A percentile compares a stretch with the other conserved stretches of the same genome.
phyloP scores from a whole-genome alignment of 2,888 invertebrate genomes.

The Exephanes ischioxanthus region DNA sequence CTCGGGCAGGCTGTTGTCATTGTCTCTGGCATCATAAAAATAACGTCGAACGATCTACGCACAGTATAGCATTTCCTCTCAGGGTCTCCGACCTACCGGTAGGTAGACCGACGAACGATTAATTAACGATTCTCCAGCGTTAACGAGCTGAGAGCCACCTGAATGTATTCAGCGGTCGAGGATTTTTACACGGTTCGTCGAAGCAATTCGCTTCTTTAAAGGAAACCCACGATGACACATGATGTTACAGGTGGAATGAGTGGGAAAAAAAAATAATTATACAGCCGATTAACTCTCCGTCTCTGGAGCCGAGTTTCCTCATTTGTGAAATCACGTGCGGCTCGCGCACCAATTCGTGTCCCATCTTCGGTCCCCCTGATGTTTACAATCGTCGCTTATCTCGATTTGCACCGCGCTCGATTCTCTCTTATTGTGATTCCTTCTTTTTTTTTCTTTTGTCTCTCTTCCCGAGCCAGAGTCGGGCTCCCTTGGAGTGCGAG shows the following conservation, averaged over 20 bases:
- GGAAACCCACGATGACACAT: neutral
- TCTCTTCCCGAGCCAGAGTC: neutral
- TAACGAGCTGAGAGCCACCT: neutral
- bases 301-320: neutral
- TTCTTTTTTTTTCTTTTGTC: neutral
- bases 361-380: neutral
- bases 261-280: neutral
- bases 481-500: neutral
- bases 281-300: neutral
- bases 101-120: neutral
- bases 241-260: neutral
- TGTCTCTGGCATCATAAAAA: neutral
- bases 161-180: neutral
- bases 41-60: neutral
- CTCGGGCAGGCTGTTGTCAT: no score
- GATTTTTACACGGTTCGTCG: neutral
- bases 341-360: neutral
- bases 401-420: conserved; percentile 9
- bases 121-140: conserved; percentile 1
- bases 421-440: conserved; percentile 10
- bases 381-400: conserved; percentile 10
- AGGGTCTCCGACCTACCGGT: neutral
- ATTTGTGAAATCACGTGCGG: conserved; percentile 18
- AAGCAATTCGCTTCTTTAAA: neutral
- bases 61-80: neutral